A percentile compares a stretch with the other conserved stretches of the same genome.
phyloP scores from a whole-genome alignment of 2,888 invertebrate genomes.

The Metallyticus violacea region DNA sequence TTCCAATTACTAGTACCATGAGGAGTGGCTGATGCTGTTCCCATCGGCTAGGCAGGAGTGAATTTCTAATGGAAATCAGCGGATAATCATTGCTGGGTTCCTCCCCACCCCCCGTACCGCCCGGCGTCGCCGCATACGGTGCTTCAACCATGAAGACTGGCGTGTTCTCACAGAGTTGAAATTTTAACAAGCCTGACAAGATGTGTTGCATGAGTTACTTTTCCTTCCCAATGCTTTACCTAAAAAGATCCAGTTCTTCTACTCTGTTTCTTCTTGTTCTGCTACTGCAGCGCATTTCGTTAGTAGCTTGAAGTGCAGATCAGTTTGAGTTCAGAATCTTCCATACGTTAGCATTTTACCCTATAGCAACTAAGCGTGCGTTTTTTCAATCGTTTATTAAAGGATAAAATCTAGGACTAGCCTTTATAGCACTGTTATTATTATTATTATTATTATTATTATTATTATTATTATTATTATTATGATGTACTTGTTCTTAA shows the following conservation, averaged over 20 bases:
- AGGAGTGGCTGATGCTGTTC: slow-evolving; percentile 11
- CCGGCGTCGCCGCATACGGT: background rate
- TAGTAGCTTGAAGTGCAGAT: too few relatives aligned
- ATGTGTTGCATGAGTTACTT: background rate
- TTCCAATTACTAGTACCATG: slow-evolving; percentile 2
- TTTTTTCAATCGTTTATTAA: too few relatives aligned
- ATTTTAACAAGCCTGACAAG: background rate
- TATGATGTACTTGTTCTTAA: too few relatives aligned
- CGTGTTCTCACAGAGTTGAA: background rate
- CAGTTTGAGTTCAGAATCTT: too few relatives aligned
- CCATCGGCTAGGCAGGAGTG: slow-evolving; percentile 6
- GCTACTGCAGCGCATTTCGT: background rate
- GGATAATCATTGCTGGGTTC: slow-evolving; percentile 1
- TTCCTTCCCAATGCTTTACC: background rate
- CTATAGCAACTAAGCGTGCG: too few relatives aligned
- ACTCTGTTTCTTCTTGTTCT: background rate
- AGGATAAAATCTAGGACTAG: too few relatives aligned
- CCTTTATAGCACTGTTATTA: too few relatives aligned
- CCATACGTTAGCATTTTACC: too few relatives aligned
- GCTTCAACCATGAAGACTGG: background rate
- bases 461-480: too few relatives aligned
- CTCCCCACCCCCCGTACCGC: background rate
- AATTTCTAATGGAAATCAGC: slow-evolving; percentile 10
- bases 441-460: too few relatives aligned
- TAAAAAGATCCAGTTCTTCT: background rate